Conservation (phyloP, 2,113 vertebrate genomes). For the Oreochromis aureus region DNA sequence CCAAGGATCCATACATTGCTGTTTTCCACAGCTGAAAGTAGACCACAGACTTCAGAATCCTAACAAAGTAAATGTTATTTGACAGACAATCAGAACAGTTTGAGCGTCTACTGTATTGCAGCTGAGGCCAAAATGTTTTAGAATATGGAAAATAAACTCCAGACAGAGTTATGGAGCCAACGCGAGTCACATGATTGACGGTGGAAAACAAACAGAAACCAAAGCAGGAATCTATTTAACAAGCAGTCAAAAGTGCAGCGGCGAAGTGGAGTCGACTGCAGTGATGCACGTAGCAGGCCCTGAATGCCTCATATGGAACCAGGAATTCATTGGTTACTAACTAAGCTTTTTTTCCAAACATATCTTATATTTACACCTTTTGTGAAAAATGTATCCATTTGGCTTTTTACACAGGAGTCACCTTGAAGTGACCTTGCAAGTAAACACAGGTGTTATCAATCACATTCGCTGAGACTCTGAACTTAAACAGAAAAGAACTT, state of each 20-base stretch:
- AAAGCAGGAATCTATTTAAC: neutral
- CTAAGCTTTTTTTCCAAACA: neutral
- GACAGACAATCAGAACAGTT: neutral
- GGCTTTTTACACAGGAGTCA: neutral
- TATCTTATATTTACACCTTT: neutral
- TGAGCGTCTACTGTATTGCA: neutral
- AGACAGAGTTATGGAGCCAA: neutral
- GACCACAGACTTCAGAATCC: neutral
- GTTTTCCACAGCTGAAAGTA: neutral
- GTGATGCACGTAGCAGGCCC: neutral
- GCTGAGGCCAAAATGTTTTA: neutral
- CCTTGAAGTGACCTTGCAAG: neutral
- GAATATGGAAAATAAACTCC: neutral
- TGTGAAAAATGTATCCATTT: neutral
- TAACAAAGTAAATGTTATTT: neutral
- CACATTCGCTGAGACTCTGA: neutral
- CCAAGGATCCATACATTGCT: neutral
- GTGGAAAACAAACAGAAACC: neutral
- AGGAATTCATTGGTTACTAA: neutral
- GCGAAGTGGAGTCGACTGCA: neutral
- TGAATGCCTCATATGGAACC: neutral
- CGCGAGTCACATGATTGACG: neutral
- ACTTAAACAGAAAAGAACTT: neutral
- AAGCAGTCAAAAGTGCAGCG: neutral
- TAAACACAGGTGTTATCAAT: neutral